These are phyloP conservation scores for Platycheirus albimanus DNA, from an alignment of 2,888 invertebrate genomes.

Conservation along the genomic window DNA sequence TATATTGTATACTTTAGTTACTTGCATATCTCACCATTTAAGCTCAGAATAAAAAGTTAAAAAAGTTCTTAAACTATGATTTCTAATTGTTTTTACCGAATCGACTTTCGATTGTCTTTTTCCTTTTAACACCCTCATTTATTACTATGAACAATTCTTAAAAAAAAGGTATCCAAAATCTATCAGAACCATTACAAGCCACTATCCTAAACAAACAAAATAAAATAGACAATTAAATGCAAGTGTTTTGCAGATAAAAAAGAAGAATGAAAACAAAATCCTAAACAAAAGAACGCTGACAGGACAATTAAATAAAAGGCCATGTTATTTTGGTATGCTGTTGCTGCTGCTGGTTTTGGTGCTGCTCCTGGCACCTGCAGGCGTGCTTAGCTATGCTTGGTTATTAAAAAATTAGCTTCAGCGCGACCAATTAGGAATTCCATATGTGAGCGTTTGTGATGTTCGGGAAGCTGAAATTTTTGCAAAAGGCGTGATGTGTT, in stretches of 20 bases:
- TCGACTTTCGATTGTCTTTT: too few relatives aligned
- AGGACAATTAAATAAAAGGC: slow-evolving; percentile 62
- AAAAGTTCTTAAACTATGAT: too few relatives aligned
- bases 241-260: slow-evolving; percentile 48
- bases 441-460: slow-evolving; percentile 54
- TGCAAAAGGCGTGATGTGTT: background rate
- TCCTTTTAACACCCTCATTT: too few relatives aligned
- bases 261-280: background rate
- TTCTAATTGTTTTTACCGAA: too few relatives aligned
- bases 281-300: slow-evolving; percentile 51
- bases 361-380: slow-evolving; percentile 53
- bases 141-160: too few relatives aligned
- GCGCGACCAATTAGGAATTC: slow-evolving; percentile 59
- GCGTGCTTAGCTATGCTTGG: slow-evolving; percentile 63
- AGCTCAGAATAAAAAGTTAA: too few relatives aligned
- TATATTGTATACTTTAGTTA: too few relatives aligned
- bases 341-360: slow-evolving; percentile 22
- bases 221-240: slow-evolving; percentile 22
- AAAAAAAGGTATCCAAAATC: too few relatives aligned
- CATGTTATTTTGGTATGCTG: slow-evolving; percentile 30
- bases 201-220: background rate
- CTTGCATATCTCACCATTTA: too few relatives aligned
- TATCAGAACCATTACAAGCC: slow-evolving; percentile 51
- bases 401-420: slow-evolving; percentile 70
- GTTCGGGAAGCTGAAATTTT: slow-evolving; percentile 24